Percentiles rank a stretch among this genome's conserved stretches.
These are phyloP conservation scores for Nymphalis polychloros DNA, from an alignment of 2,888 invertebrate species.

Conservation along the genomic window DNA sequence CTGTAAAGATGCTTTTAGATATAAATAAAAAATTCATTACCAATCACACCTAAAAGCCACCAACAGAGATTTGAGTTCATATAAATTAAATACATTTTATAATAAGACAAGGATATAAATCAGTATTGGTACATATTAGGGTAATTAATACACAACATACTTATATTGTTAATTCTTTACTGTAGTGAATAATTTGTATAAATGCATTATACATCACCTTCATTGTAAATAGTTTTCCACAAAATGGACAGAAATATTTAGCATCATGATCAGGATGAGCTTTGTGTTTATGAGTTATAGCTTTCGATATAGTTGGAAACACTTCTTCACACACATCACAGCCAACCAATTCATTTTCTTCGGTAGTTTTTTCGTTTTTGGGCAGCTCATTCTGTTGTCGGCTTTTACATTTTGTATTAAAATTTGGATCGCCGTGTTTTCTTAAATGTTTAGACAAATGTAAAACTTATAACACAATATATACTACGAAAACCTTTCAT, in stretches of 20 bases:
- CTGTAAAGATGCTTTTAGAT: no score
- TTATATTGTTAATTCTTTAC: no score
- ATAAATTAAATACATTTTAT: no score
- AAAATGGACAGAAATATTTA: constrained; percentile 85
- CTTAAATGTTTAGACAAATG: constrained; percentile 52
- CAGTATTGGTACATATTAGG: no score
- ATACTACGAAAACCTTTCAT: background rate
- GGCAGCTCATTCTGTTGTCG: constrained; percentile 50
- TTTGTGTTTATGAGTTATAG: constrained; percentile 85
- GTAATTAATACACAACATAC: no score
- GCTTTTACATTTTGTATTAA: constrained; percentile 68
- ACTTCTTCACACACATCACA: constrained; percentile 84
- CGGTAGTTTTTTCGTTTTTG: constrained; percentile 46
- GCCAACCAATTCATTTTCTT: constrained; percentile 62
- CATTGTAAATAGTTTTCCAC: constrained; percentile 86
- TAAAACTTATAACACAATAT: background rate
- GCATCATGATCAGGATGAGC: constrained; percentile 83
- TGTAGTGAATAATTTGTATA: no score
- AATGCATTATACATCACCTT: constrained; percentile 64
- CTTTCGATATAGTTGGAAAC: constrained; percentile 82
- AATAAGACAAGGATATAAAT: no score
- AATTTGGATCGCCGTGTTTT: constrained; percentile 84
- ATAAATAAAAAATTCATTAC: no score
- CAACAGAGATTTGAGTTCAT: no score
- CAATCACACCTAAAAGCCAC: no score